Base-by-base conservation (phyloP, 2,113 vertebrate genomes). In the Crotalus helleri region DNA sequence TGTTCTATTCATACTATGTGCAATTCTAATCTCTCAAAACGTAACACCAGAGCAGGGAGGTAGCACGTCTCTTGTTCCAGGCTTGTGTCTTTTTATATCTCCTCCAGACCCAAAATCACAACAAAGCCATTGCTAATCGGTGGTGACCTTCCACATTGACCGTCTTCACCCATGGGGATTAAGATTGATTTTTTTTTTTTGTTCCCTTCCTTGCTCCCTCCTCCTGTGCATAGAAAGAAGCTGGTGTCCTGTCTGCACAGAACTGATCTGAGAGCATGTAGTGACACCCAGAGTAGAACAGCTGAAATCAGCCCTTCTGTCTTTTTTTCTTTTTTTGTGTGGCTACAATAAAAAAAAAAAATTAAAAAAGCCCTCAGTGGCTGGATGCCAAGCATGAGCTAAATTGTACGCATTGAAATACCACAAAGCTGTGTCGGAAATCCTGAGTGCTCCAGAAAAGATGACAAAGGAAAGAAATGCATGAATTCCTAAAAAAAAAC, bases 211-310 rank as follows among this genome's bases (percentile, higher is more conserved):
- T 49, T 49, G 51, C 89, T 64, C 94, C 91, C 88, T 93, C 57
- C 15, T 89, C 92, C 49, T 92, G 51, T 91, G 46, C 55, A 85
- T 92, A 69, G 81, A 93, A 92, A 55, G 15, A 57, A 61, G 15
- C 92, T 92, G 87, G 46, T 0, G 0, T 46, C 64, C 86, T 92
- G 39, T 46, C 93, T 91, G 92, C 58, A 44, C 33, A 91, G 93
- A 94, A 53, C 93, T 93, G n/a, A 33, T 89, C 87, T 91, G 92
- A 93, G 44, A 86, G 92, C 0, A 39, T 57, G 89, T 92, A 96
- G 88, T 94, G 93, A 93, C 88, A 95, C 58, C 51, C 44, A 0
- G 61, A 93, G 94, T 57, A 95, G 90, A 94, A 93, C 17, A 49
- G 21, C 58, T 88, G 94, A 94, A 95, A 94, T 26, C 23, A 92